phyloP scores from a whole-genome alignment of 2,113 vertebrate genomes.

The Progne subis region DNA sequence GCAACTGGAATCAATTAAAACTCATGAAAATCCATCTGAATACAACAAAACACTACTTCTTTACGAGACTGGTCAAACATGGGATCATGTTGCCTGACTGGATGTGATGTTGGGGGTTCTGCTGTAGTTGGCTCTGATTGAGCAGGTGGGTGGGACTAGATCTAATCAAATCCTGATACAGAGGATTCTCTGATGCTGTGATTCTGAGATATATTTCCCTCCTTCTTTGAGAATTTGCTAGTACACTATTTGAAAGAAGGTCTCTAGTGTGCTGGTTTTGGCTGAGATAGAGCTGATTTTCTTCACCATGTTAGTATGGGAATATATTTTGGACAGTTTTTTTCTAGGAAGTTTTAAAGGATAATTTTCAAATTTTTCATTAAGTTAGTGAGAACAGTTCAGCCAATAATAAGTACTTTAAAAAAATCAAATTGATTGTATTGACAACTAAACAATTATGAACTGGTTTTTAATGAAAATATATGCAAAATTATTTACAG shows the following conservation, averaged over 20 bases:
- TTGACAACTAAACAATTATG: not conserved
- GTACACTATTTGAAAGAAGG: not conserved
- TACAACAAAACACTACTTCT: not conserved
- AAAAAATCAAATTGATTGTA: not conserved
- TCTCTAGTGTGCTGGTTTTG: not conserved
- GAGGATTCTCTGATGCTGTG: not conserved
- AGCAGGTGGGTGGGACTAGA: not conserved
- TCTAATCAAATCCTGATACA: not conserved
- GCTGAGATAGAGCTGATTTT: not conserved
- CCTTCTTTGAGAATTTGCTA: not conserved
- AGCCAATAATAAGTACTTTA: not conserved
- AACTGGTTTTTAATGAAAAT: not conserved
- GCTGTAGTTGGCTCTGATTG: not conserved
- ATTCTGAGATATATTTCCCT: not conserved
- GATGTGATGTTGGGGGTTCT: not conserved
- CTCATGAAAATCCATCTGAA: not conserved
- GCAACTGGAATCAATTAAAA: not conserved
- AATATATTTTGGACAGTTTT: not conserved
- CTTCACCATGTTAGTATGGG: not conserved
- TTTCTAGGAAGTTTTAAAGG: not conserved
- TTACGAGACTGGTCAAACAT: not conserved
- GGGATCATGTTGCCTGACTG: not conserved
- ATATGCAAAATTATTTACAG: not conserved
- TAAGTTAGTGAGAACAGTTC: not conserved
- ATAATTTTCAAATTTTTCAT: not conserved